phyloP scores from a whole-genome alignment of 1,140 invertebrate species.

The Bombus sibiricus region DNA sequence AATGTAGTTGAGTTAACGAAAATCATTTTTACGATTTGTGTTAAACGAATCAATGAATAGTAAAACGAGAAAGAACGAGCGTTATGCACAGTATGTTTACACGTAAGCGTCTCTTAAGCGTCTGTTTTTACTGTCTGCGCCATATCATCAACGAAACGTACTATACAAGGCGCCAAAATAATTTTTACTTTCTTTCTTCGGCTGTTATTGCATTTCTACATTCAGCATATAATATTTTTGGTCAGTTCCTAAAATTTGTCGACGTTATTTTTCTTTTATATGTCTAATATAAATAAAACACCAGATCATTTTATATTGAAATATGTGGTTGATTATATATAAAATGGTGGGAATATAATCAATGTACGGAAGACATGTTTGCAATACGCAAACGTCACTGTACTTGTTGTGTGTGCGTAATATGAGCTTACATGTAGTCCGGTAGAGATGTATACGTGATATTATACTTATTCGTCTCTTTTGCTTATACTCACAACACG shows the following conservation, averaged over 20 bases:
- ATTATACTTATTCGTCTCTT: constrained; percentile 43
- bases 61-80: constrained; percentile 7
- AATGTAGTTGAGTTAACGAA: background rate
- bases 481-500: constrained; percentile 24
- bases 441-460: constrained; percentile 31
- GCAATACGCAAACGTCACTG: constrained; percentile 59
- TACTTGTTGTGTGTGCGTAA: constrained; percentile 47
- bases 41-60: background rate
- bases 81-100: constrained; percentile 63
- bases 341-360: constrained; percentile 71
- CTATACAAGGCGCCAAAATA: constrained; percentile 39
- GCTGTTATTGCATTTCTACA: background rate
- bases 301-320: constrained; percentile 14
- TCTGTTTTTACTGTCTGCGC: constrained; percentile 56
- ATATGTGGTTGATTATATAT: constrained; percentile 29
- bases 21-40: background rate
- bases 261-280: background rate
- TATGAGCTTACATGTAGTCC: constrained; percentile 43
- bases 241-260: constrained; percentile 35
- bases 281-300: constrained; percentile 4
- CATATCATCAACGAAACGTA: constrained; percentile 40
- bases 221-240: background rate
- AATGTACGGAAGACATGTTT: constrained; percentile 64
- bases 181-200: background rate
- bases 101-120: constrained; percentile 67